These are phyloP conservation scores for Odontamblyopus rebecca DNA, from an alignment of 2,797 vertebrate genomes.

Conservation along the genomic window DNA sequence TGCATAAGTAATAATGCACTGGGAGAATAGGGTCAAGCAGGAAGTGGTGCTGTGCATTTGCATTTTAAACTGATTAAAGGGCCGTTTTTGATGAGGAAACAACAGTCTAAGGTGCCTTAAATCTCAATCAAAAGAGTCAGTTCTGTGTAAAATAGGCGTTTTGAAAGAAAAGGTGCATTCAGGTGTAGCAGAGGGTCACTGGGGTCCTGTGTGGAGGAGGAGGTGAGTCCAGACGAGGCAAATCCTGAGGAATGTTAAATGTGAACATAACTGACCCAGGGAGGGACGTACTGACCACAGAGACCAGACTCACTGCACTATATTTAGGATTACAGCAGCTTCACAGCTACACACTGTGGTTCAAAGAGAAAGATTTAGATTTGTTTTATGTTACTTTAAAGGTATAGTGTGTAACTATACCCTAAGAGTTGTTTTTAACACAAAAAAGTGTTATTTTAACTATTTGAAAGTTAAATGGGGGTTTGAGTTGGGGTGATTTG, in stretches of 20 bases:
- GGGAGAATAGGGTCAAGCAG: constrained; percentile 6
- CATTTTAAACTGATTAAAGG: neutral
- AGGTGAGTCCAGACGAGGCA: constrained; percentile 51
- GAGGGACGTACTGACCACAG: constrained; percentile 34
- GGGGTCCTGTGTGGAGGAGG: constrained; percentile 17
- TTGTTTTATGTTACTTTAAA: too few species aligned
- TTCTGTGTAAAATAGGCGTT: too few species aligned
- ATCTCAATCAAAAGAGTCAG: too few species aligned
- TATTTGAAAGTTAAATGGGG: too few species aligned
- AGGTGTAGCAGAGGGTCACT: constrained; percentile 13
- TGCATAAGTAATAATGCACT: constrained; percentile 17
- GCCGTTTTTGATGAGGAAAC: too few species aligned
- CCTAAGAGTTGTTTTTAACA: too few species aligned
- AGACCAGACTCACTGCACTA: constrained; percentile 23
- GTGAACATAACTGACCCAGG: constrained; percentile 31
- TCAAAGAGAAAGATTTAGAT: too few species aligned
- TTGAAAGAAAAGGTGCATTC: neutral
- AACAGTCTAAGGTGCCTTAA: too few species aligned
- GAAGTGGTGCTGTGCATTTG: neutral
- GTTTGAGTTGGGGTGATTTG: too few species aligned
- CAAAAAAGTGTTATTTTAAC: too few species aligned
- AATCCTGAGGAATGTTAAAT: constrained; percentile 64
- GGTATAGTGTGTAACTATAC: too few species aligned
- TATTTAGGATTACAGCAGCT: constrained; percentile 15
- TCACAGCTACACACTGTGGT: neutral